These are phyloP conservation scores for Lerema accius DNA, from an alignment of 1,140 invertebrate species.

Conservation along the genomic window DNA sequence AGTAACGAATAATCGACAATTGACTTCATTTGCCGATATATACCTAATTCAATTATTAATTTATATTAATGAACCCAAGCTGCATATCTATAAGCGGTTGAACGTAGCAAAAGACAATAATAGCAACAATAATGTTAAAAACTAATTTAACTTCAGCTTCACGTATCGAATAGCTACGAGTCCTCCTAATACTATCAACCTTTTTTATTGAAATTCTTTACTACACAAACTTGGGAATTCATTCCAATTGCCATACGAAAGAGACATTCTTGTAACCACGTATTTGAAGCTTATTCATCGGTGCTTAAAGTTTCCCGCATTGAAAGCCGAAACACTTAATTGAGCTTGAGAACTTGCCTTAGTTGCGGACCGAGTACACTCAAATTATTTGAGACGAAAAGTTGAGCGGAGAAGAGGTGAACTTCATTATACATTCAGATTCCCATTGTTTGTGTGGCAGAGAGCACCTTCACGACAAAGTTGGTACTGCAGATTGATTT, in stretches of 20 bases:
- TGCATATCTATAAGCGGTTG: too few species aligned
- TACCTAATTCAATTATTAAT: too few species aligned
- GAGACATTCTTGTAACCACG: not conserved
- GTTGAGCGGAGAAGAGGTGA: slow-evolving; percentile 43
- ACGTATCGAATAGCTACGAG: too few species aligned
- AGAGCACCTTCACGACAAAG: slow-evolving; percentile 43
- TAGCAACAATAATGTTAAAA: too few species aligned
- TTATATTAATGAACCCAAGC: too few species aligned
- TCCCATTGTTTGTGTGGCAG: slow-evolving; percentile 57
- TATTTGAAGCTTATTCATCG: slow-evolving; percentile 59
- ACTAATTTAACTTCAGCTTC: too few species aligned
- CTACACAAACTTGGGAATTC: not conserved
- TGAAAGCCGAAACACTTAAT: slow-evolving; percentile 72
- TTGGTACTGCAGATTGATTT: slow-evolving; percentile 61
- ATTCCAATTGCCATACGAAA: slow-evolving; percentile 34
- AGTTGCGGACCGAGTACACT: slow-evolving; percentile 43
- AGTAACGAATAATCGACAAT: too few species aligned
- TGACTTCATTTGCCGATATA: too few species aligned
- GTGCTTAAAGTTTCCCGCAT: slow-evolving; percentile 64
- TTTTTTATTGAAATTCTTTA: not conserved
- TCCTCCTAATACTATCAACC: too few species aligned
- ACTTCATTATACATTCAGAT: slow-evolving; percentile 68
- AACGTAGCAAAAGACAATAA: too few species aligned
- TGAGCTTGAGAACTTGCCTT: slow-evolving; percentile 54
- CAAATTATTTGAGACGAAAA: slow-evolving; percentile 50